Base-by-base conservation (phyloP, 1,140 invertebrate genomes). In the Zaprionus tsacasi region DNA sequence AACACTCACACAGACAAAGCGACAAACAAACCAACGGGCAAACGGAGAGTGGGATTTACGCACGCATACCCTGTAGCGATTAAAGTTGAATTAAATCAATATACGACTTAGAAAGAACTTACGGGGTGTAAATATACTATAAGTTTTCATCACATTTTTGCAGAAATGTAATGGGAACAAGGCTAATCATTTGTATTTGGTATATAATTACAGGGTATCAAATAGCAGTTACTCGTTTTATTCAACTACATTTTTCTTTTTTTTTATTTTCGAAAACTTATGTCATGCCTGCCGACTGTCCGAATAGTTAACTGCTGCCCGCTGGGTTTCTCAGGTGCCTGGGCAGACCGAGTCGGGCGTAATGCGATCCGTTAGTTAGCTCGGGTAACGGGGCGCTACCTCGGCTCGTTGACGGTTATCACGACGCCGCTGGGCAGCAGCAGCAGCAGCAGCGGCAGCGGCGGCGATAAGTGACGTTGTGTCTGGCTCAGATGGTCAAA, bases 401-500 rank as follows among this genome's bases (percentile, higher is more conserved):
- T 60, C 55, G 33, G 66, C 45, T 25, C 17, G n/a, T 38, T 35
- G 65, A 30, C 43, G 65, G 70, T 56, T 74, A 74, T 57, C 66
- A 69, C 36, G 57, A 55, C 54, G 63, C 56, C 65, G 40, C 21
- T 57, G 59, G 27, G 45, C 65, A 78, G 45, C 15, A 45, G 43
- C 7, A 12, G 10, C 43, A 8, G 43, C 15, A 8, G 15, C 45
- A 17, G 45, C 45, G 15, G 15, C 15, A 10, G 17, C 15, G 45
- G 10, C 45, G 17, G 71, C 78, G 82, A 76, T 86, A 87, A 87
- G 71, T 77, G 54, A 64, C 52, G 59, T 75, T 63, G 70, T 76
- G 83, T 63, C 35, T 52, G 66, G 58, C 56, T 30, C 11, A 43
- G 33, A 48, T 88, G 83, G 80, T 89, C 80, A 83, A 81, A 88